phyloP scores from a whole-genome alignment of 2,888 invertebrate genomes.

The Agrochola litura region DNA sequence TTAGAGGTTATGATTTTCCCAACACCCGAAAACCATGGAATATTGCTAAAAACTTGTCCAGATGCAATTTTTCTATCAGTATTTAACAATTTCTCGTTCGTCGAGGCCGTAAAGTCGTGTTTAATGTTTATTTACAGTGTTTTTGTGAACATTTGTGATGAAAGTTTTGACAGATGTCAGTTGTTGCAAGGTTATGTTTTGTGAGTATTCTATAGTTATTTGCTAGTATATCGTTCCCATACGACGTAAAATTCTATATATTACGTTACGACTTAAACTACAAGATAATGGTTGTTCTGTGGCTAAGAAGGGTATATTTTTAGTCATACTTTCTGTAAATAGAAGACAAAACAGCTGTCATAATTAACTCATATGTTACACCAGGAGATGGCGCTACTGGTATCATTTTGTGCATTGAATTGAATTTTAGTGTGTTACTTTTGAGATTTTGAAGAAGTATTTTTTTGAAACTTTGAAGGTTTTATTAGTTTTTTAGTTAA shows the following conservation, averaged over 20 bases:
- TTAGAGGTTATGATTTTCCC: slow-evolving; percentile 82
- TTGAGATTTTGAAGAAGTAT: neutral
- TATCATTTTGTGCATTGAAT: slow-evolving; percentile 42
- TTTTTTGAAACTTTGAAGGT: slow-evolving; percentile 19
- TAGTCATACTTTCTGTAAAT: slow-evolving; percentile 52
- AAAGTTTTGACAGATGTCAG: slow-evolving; percentile 89
- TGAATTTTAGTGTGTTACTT: slow-evolving; percentile 3
- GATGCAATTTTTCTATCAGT: slow-evolving; percentile 73
- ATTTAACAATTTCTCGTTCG: slow-evolving; percentile 66
- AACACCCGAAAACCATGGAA: slow-evolving; percentile 78
- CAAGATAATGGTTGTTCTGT: slow-evolving; percentile 8
- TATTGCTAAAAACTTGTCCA: slow-evolving; percentile 82
- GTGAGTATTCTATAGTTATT: slow-evolving; percentile 74
- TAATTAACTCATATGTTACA: slow-evolving; percentile 51
- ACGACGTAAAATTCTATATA: slow-evolving; percentile 1
- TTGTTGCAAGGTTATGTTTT: slow-evolving; percentile 76
- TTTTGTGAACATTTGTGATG: slow-evolving; percentile 88
- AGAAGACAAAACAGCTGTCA: slow-evolving; percentile 72
- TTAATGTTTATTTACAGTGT: slow-evolving; percentile 74
- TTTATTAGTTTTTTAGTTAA: neutral
- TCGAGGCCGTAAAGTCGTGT: slow-evolving; percentile 69
- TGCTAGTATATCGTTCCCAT: slow-evolving; percentile 25
- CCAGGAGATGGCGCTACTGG: slow-evolving; percentile 79
- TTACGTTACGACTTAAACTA: slow-evolving; percentile 28
- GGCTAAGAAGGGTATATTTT: slow-evolving; percentile 19